Evolutionary conservation across 23 tunicate species (phyloP), one percentile per base, ranked within the genome.

Genomic region (Aplidium turbinatum): DNA sequence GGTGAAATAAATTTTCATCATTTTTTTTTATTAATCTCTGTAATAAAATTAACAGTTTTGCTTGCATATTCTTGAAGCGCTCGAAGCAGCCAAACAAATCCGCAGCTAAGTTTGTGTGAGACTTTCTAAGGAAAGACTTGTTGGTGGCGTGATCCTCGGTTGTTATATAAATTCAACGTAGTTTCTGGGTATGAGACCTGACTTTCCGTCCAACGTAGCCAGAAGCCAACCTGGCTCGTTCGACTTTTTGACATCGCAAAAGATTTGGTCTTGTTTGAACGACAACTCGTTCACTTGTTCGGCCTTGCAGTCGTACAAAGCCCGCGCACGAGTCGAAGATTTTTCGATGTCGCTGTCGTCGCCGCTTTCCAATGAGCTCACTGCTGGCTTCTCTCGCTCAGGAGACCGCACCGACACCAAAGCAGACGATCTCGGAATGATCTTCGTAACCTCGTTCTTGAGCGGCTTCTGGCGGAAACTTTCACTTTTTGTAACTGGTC

Each of bases 171-270:
- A 81, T 32, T 47, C 52, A 22, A 88, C 70, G 78, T 88, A 88
- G 36, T 88, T 88, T 19, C 66, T 55, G 1, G 96, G 96, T 2
- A 88, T 62, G 19, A 88, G 79, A 0, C 96, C 96, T 0, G 27
- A 33, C 35, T 76, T 69, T 1, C 83, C 83, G 62, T 88, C 78
- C 39, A 88, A 36, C 1, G 54, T 39, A 9, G 87, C 96, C 9
- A 1, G 23, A 1, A 88, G 47, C 96, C 96, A 88, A 1, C 96
- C 96, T 1, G 96, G 96, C 61, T 88, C 96, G 6, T 76, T 75
- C 4, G 96, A 72, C n/a, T 21, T 34, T 20, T 2, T 48, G 1
- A 88, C 71, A 2, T 88, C 48, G 21, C 40, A 34, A 16, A 88
- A 48, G 0, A 88, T n/a, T 32, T 73, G 73, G 9, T 82, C 96